Evolutionary conservation across 2,797 vertebrate genomes (phyloP).

Genomic region (Zalophus californianus): DNA sequence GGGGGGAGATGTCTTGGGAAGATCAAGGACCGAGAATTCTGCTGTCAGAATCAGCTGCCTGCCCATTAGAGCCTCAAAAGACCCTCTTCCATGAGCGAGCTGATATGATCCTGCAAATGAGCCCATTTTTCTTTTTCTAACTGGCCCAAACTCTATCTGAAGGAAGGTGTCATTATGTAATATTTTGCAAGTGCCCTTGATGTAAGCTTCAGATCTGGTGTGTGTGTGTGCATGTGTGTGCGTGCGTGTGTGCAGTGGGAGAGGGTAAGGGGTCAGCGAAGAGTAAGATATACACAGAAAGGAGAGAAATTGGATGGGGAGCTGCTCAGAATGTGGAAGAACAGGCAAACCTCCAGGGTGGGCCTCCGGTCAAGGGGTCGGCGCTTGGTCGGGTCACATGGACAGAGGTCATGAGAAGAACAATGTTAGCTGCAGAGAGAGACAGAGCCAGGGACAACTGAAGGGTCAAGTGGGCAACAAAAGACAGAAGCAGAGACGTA

Average conservation of each 20-base stretch:
- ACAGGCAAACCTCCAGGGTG: not conserved
- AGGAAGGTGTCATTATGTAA: constrained; percentile 72
- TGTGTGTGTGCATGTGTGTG: not conserved
- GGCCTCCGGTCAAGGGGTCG: not conserved
- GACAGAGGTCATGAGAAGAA: not conserved
- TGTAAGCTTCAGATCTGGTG: constrained; percentile 31
- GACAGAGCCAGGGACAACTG: not conserved
- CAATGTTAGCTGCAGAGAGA: not conserved
- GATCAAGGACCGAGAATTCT: constrained; percentile 81
- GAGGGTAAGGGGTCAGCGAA: not conserved
- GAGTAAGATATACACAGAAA: not conserved
- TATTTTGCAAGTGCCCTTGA: constrained; percentile 60
- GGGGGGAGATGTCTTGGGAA: constrained; percentile 80
- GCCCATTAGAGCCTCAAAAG: constrained; percentile 82
- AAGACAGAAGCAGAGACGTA: not conserved
- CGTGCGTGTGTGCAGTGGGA: not conserved
- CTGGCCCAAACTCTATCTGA: constrained; percentile 51
- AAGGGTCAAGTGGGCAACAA: not conserved
- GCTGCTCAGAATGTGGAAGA: not conserved
- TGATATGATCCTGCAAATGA: constrained; percentile 74
- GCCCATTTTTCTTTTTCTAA: constrained; percentile 71
- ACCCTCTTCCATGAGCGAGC: constrained; percentile 68
- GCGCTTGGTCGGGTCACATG: not conserved
- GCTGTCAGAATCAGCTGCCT: constrained; percentile 76
- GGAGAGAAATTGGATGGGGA: not conserved